Conservation (phyloP, 2,113 vertebrate species). For the Danionella cerebrum region DNA sequence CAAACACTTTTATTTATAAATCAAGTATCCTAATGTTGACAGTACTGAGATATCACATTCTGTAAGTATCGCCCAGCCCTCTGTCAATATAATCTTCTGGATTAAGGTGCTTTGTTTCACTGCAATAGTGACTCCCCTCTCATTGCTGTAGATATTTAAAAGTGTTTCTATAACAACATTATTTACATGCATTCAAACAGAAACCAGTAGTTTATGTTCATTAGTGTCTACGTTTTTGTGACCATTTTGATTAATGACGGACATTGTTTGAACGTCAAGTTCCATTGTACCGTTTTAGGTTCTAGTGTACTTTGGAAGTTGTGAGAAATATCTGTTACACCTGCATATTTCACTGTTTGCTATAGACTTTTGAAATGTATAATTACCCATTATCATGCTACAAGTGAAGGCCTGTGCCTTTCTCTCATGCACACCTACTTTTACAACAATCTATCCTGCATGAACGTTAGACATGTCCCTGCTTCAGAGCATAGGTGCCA, state of each 20-base stretch:
- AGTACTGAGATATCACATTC: no score
- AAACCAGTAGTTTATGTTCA: no score
- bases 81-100: no score
- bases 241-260: no score
- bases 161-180: no score
- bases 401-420: not conserved
- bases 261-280: not conserved
- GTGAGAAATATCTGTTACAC: not conserved
- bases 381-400: not conserved
- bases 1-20: no score
- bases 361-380: slow-evolving; percentile 18
- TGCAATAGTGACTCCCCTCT: no score
- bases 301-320: not conserved
- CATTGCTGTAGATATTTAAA: no score
- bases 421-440: not conserved
- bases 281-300: not conserved
- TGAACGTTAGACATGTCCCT: not conserved
- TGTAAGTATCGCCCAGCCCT: no score
- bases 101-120: no score
- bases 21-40: no score
- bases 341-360: slow-evolving; percentile 11
- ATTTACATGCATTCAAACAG: no score
- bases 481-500: not conserved
- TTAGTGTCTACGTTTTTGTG: not conserved
- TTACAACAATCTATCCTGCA: not conserved